Base-by-base conservation (phyloP, 2,797 vertebrate genomes). In the Pteropus rufus region DNA sequence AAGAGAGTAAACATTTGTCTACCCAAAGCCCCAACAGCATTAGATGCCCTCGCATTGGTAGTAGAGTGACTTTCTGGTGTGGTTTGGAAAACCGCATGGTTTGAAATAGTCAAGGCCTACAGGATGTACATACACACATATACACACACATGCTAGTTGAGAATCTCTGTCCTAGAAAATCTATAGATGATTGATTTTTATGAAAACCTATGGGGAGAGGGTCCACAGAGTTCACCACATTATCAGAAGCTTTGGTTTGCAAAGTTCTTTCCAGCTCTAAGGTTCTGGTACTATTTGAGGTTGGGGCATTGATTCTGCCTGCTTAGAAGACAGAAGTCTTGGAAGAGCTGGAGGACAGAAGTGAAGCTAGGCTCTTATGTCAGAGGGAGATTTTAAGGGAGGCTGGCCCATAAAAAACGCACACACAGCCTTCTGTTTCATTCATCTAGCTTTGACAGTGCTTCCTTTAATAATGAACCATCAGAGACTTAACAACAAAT, bases 221-320 rank as follows among this genome's bases (percentile, higher is more conserved):
- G 36, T 41, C 36, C 8, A 75, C 4, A 62, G 2, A 31, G 46
- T 77, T 92, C 62, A 96, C 49, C 69, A 89, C 88, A 85, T 91
- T 89, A 49, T 87, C 70, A 84, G 65, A 79, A 91, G 24, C 54
- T 41, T 29, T 67, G 3, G 62, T 83, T 54, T 72, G 52, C 69
- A 73, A 69, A 95, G 67, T 82, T 84, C 58, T 79, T 84, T 69
- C 52, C 86, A 65, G 15, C 14, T 89, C 67, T 90, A 94, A 92
- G 64, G 92, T 58, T 62, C 64, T 56, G 26, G 46, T 31, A 54
- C 58, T 41, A 5, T 41, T 76, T 88, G 52, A 54, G 5, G 12
- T 39, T 65, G 31, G 24, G 12, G 18, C 52, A 70, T 80, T 87
- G 64, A 69, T 64, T 90, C 65, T 91, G 11, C 19, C 69, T 67